Percentiles rank a stretch among this genome's conserved stretches.
phyloP scores from a whole-genome alignment of 2,113 vertebrate species.

The Prietella phreatophila region DNA sequence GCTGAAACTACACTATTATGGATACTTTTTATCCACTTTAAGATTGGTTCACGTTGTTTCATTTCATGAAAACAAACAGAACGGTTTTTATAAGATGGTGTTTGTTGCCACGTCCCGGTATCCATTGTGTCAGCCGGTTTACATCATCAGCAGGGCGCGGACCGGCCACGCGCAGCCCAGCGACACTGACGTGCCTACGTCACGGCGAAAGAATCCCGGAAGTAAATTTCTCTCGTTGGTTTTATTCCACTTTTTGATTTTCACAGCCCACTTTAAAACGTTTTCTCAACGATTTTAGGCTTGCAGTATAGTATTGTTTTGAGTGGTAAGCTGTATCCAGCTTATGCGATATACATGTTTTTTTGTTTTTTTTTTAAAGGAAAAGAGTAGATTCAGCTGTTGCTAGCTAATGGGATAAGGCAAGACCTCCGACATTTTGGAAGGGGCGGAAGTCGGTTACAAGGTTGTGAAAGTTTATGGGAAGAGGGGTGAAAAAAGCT shows the following conservation, averaged over 20 bases:
- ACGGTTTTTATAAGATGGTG: background rate
- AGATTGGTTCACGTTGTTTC: background rate
- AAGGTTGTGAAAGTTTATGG: background rate
- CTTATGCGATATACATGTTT: background rate
- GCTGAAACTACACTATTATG: background rate
- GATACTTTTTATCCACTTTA: background rate
- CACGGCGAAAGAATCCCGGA: background rate
- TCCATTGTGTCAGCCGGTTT: conserved; percentile 21
- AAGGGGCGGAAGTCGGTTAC: background rate
- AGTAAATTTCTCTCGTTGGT: background rate
- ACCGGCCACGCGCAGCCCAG: background rate
- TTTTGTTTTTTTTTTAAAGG: background rate
- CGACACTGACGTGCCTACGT: background rate
- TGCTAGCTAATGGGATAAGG: background rate
- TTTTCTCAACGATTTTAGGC: background rate
- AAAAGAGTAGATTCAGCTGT: background rate
- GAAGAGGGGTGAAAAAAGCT: background rate
- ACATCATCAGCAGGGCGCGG: conserved; percentile 14
- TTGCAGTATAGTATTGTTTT: background rate
- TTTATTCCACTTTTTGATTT: background rate
- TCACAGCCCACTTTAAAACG: background rate
- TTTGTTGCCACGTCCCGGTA: conserved; percentile 11
- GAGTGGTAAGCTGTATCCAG: background rate
- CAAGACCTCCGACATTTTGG: background rate
- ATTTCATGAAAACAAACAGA: background rate